Conservation (phyloP, 1,140 invertebrate genomes). For the Scaptomyza graminum region DNA sequence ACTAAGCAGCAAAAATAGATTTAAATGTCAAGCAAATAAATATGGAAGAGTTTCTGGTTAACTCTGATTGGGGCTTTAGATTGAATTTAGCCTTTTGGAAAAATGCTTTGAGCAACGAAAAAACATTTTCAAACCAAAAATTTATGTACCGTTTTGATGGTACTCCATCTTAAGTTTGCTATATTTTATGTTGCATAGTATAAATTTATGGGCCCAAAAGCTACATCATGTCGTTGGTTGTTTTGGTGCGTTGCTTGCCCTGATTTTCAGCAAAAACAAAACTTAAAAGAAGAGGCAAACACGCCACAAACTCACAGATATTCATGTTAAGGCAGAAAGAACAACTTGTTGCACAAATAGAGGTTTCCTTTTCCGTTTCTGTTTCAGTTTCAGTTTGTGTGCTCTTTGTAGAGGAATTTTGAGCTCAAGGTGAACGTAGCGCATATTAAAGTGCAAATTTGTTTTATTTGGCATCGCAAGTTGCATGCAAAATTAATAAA, state of each 20-base stretch:
- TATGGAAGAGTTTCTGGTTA: too few species aligned
- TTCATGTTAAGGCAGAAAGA: not conserved
- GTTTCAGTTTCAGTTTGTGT: slow-evolving; percentile 10
- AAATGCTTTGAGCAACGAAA: too few species aligned
- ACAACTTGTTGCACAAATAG: slow-evolving; percentile 66
- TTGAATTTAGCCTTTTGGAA: too few species aligned
- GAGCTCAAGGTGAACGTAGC: slow-evolving; percentile 60
- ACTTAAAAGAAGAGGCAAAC: slow-evolving; percentile 6
- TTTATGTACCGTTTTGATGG: too few species aligned
- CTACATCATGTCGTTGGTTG: slow-evolving; percentile 48
- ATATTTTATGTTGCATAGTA: slow-evolving; percentile 50
- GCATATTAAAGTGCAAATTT: slow-evolving; percentile 80
- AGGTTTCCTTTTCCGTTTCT: slow-evolving; percentile 27
- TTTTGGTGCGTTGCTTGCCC: slow-evolving; percentile 40
- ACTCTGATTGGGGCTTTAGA: too few species aligned
- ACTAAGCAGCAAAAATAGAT: slow-evolving; percentile 31
- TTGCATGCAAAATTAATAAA: slow-evolving; percentile 72
- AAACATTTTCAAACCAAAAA: too few species aligned
- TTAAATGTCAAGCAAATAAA: not conserved
- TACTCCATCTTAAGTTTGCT: too few species aligned
- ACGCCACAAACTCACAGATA: slow-evolving; percentile 18
- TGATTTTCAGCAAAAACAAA: slow-evolving; percentile 48
- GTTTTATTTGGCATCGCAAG: slow-evolving; percentile 67
- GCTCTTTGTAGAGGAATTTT: slow-evolving; percentile 35
- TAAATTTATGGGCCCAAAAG: slow-evolving; percentile 29